Conservation (phyloP, 2,888 invertebrate genomes). For the Nephrotoma guestfalica region DNA sequence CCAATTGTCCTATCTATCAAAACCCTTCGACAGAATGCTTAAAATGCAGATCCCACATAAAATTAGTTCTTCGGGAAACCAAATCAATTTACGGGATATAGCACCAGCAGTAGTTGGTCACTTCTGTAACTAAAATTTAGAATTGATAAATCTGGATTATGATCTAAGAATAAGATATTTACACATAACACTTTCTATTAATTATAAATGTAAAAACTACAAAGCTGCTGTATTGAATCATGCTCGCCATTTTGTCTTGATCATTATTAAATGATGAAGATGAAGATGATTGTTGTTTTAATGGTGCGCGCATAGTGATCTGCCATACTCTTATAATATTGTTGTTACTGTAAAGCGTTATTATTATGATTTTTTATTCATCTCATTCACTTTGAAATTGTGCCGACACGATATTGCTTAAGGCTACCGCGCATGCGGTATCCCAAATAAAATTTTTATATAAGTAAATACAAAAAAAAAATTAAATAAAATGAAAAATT, state of each 20-base stretch:
- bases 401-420: conserved; percentile 15
- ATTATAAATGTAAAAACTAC: no score
- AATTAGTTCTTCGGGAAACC: no score
- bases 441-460: not conserved
- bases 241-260: not conserved
- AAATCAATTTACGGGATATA: no score
- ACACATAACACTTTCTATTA: no score
- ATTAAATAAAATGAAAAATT: not conserved
- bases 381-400: conserved; percentile 26
- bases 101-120: no score
- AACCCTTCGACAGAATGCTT: no score
- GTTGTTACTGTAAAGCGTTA: not conserved
- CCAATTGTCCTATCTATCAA: no score
- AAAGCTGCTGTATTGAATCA: not conserved
- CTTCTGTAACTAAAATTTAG: no score
- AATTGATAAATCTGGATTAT: no score
- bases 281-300: not conserved
- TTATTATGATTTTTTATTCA: not conserved
- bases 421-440: conserved; percentile 11
- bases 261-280: not conserved
- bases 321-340: not conserved
- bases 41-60: no score
- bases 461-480: not conserved
- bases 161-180: no score
- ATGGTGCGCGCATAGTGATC: not conserved